Evolutionary conservation across 2,888 invertebrate genomes (phyloP).

Genomic region (Unio delphinus): DNA sequence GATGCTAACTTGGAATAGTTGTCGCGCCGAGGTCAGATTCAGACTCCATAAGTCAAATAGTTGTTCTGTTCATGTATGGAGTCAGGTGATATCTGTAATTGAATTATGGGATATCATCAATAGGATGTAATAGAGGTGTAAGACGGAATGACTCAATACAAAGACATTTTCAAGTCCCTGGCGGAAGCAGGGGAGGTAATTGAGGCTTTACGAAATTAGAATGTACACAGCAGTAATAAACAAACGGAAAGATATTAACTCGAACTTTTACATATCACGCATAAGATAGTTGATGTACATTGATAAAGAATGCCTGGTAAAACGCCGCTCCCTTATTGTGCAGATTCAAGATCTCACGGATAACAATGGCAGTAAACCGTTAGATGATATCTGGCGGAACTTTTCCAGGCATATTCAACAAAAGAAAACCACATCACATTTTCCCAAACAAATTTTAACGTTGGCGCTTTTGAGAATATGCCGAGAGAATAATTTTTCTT

Average conservation of each 20-base stretch:
- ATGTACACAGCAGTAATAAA: conserved; percentile 65
- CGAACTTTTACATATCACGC: conserved; percentile 60
- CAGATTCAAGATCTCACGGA: conserved; percentile 65
- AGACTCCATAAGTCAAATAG: conserved; percentile 61
- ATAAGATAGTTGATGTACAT: conserved; percentile 54
- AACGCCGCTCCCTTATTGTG: conserved; percentile 62
- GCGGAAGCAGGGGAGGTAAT: conserved; percentile 62
- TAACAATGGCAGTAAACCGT: conserved; percentile 58
- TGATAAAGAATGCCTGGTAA: conserved; percentile 59
- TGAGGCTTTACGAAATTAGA: conserved; percentile 62
- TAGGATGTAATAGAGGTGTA: conserved; percentile 60
- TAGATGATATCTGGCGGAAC: conserved; percentile 65
- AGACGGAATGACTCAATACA: conserved; percentile 59
- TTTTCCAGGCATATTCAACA: too few relatives aligned
- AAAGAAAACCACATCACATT: too few relatives aligned
- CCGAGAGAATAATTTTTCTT: too few relatives aligned
- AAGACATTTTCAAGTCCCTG: conserved; percentile 60
- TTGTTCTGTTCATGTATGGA: conserved; percentile 63
- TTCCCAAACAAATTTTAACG: too few relatives aligned
- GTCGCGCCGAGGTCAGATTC: conserved; percentile 64
- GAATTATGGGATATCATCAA: conserved; percentile 54
- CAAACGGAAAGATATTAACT: conserved; percentile 64
- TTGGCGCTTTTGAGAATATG: too few relatives aligned
- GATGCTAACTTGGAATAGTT: conserved; percentile 45
- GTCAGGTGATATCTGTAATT: conserved; percentile 62